phyloP scores from a whole-genome alignment of 2,797 vertebrate species.

The Dendrocincla fuliginosa region DNA sequence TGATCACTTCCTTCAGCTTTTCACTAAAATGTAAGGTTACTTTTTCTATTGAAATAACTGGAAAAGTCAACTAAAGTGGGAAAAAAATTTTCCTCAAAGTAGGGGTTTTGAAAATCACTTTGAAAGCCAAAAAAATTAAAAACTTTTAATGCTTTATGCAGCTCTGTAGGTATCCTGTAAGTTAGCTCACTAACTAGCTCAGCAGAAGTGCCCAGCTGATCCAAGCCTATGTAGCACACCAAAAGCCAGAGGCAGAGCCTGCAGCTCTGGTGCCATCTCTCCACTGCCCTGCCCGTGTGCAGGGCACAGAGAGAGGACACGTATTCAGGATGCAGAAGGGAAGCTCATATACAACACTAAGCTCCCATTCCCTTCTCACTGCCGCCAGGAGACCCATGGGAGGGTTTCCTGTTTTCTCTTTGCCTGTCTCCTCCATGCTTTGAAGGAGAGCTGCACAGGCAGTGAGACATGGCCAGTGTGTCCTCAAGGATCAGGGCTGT shows the following conservation, averaged over 20 bases:
- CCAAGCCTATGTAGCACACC: rapidly evolving
- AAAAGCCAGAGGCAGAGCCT: not conserved
- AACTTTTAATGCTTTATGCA: not conserved
- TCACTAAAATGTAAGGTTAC: not conserved
- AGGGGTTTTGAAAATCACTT: not conserved
- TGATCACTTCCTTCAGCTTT: not conserved
- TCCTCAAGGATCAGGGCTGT: not conserved
- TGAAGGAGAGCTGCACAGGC: not conserved
- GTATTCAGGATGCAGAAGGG: no score
- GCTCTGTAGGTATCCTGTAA: not conserved
- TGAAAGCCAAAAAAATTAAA: not conserved
- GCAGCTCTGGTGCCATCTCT: rapidly evolving
- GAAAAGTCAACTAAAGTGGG: not conserved
- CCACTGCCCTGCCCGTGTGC: rapidly evolving
- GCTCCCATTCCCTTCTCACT: not conserved
- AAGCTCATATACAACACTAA: not conserved
- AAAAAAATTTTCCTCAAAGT: not conserved
- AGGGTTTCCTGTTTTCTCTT: not conserved
- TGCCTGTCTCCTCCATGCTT: not conserved
- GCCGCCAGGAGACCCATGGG: not conserved
- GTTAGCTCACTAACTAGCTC: not conserved
- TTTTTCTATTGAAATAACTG: not conserved
- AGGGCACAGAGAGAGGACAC: no score
- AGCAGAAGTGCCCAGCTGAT: not conserved
- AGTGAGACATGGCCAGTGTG: no score